Evolutionary conservation across 1,140 invertebrate genomes (phyloP).

Genomic region (Cepaea nemoralis): DNA sequence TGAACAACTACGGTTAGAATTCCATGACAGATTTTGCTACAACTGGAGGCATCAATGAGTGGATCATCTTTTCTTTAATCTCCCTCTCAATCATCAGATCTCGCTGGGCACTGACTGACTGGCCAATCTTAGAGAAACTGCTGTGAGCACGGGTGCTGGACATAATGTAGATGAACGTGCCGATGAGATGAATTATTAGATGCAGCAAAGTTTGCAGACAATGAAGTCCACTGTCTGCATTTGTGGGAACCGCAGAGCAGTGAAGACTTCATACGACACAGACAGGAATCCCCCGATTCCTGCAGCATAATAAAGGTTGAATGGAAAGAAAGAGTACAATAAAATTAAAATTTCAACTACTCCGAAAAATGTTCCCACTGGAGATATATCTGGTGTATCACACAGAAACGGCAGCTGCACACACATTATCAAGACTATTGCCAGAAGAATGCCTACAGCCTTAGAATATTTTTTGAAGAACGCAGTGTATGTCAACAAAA

Average conservation of each 20-base stretch:
- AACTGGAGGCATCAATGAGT: slow-evolving; percentile 94
- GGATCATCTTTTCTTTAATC: slow-evolving; percentile 96
- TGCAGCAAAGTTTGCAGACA: slow-evolving; percentile 83
- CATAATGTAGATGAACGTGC: slow-evolving; percentile 93
- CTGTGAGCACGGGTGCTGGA: slow-evolving; percentile 86
- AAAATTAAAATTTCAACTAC: slow-evolving; percentile 89
- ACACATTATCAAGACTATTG: slow-evolving; percentile 78
- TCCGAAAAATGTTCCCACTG: slow-evolving; percentile 85
- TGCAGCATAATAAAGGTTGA: slow-evolving; percentile 88
- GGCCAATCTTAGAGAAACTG: slow-evolving; percentile 96
- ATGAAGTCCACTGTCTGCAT: slow-evolving; percentile 68
- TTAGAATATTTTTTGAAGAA: slow-evolving; percentile 79
- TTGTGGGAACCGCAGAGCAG: slow-evolving; percentile 52
- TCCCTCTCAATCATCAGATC: slow-evolving; percentile 94
- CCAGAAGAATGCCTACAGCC: slow-evolving; percentile 78
- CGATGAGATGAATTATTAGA: slow-evolving; percentile 90
- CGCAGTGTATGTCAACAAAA: slow-evolving; percentile 75
- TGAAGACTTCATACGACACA: slow-evolving; percentile 81
- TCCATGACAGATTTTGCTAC: slow-evolving; percentile 90
- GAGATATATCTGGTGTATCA: slow-evolving; percentile 62
- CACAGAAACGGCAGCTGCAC: slow-evolving; percentile 72
- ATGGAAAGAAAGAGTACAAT: slow-evolving; percentile 92
- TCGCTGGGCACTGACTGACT: slow-evolving; percentile 86
- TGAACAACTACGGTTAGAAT: no score
- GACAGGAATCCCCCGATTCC: slow-evolving; percentile 85